These are phyloP conservation scores for Brachyptera putata DNA, from an alignment of 2,888 invertebrate genomes.

Conservation along the genomic window DNA sequence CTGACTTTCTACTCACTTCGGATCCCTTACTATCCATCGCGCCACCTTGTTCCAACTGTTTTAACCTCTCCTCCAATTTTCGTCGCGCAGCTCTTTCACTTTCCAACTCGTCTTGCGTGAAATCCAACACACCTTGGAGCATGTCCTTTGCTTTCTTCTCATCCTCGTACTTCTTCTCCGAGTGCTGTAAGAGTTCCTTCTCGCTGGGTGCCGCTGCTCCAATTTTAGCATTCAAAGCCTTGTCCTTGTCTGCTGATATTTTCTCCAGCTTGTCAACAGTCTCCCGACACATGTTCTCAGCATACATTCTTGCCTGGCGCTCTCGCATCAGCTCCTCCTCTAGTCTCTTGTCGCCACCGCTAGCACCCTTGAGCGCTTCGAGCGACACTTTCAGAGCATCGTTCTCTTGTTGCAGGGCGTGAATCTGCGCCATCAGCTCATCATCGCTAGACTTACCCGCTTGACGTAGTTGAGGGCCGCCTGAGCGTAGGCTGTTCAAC, in stretches of 20 bases:
- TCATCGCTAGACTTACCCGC: neutral
- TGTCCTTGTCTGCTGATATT: neutral
- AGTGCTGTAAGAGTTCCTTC: neutral
- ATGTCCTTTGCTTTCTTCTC: slow-evolving; percentile 13
- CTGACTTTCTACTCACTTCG: neutral
- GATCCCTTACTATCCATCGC: neutral
- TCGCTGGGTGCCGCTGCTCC: neutral
- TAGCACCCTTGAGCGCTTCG: neutral
- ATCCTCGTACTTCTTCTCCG: neutral
- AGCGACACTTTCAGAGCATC: neutral
- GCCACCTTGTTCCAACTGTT: neutral
- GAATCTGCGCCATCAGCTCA: slow-evolving; percentile 7
- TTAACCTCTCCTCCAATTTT: neutral
- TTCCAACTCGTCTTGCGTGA: slow-evolving; percentile 1
- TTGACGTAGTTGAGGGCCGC: too few species aligned
- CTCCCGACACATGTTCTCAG: neutral
- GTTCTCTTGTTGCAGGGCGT: slow-evolving; percentile 3
- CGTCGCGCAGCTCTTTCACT: neutral
- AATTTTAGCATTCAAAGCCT: neutral
- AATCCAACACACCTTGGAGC: slow-evolving; percentile 6
- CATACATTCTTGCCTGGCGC: neutral
- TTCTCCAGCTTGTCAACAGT: slow-evolving; percentile 5
- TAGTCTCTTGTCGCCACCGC: neutral
- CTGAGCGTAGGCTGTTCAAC: too few species aligned
- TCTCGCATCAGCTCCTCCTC: neutral